phyloP scores from a whole-genome alignment of 2,888 invertebrate species.

The Clusia tigrina region DNA sequence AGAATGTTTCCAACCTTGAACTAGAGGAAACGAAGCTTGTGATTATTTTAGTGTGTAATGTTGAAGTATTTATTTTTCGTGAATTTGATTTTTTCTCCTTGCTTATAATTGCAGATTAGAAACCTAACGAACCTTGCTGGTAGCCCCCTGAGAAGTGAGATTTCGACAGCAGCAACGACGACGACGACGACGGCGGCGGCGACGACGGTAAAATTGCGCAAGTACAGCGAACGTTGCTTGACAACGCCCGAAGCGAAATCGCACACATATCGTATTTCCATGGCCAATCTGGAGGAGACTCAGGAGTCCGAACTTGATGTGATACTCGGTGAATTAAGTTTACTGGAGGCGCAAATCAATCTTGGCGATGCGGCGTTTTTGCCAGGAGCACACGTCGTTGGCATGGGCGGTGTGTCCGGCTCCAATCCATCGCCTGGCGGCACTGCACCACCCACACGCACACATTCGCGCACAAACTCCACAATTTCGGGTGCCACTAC shows the following conservation, averaged over 20 bases:
- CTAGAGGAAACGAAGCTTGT: too few species aligned
- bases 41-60: too few species aligned
- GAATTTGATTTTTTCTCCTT: not conserved
- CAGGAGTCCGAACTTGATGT: slow-evolving; percentile 97
- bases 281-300: slow-evolving; percentile 95
- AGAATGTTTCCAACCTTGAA: too few species aligned
- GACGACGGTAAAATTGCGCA: slow-evolving; percentile 54
- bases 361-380: slow-evolving; percentile 50
- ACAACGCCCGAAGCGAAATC: slow-evolving; percentile 44
- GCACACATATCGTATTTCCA: slow-evolving; percentile 80
- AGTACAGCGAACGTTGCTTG: slow-evolving; percentile 49
- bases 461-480: slow-evolving; percentile 63
- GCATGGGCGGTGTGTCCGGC: slow-evolving; percentile 15
- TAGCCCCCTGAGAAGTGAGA: slow-evolving; percentile 22
- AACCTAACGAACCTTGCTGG: slow-evolving; percentile 41
- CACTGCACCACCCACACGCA: slow-evolving; percentile 51
- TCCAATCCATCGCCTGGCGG: slow-evolving; percentile 34
- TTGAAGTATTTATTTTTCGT: slow-evolving; percentile 3
- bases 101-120: slow-evolving; percentile 39
- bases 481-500: slow-evolving; percentile 62
- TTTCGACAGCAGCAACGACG: slow-evolving; percentile 32
- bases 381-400: slow-evolving; percentile 32
- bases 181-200: slow-evolving; percentile 43
- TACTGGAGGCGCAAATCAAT: slow-evolving; percentile 74
- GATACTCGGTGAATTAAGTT: slow-evolving; percentile 93